Evolutionary conservation across 2,113 vertebrate species (phyloP).

Genomic region (Cranoglanis bouderius): DNA sequence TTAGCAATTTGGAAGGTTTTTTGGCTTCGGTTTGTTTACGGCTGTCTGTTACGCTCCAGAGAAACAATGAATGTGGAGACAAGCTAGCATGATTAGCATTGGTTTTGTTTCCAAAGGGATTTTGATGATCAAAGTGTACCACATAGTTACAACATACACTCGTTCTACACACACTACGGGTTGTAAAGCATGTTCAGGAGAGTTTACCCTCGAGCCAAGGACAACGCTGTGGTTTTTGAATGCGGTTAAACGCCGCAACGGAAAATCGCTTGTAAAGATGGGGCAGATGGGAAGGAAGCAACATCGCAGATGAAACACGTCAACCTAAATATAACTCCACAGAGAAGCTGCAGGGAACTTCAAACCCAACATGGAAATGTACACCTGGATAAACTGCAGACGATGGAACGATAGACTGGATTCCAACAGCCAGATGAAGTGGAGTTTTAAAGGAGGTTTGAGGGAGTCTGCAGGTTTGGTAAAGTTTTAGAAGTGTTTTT

Average conservation of each 20-base stretch:
- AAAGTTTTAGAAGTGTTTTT: background rate
- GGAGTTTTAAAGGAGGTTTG: background rate
- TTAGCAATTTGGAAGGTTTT: slow-evolving; percentile 42
- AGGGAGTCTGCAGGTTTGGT: background rate
- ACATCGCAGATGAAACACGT: background rate
- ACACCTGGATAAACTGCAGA: background rate
- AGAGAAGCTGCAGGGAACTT: background rate
- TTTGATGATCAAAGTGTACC: slow-evolving; percentile 54
- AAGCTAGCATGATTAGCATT: slow-evolving; percentile 42
- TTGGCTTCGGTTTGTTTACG: slow-evolving; percentile 39
- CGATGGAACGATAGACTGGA: background rate
- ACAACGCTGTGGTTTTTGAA: slow-evolving; percentile 31
- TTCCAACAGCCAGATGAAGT: background rate
- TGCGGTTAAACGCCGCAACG: slow-evolving; percentile 19
- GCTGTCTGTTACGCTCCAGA: slow-evolving; percentile 27
- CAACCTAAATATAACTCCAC: background rate
- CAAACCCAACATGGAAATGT: background rate
- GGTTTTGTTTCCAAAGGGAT: slow-evolving; percentile 1
- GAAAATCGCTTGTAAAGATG: slow-evolving; percentile 18
- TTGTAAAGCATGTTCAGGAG: slow-evolving; percentile 10
- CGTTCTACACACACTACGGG: slow-evolving; percentile 21
- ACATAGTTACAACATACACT: background rate
- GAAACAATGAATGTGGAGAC: slow-evolving; percentile 34
- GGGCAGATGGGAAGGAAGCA: background rate
- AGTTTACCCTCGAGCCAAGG: slow-evolving; percentile 44